Evolutionary conservation across 2,797 vertebrate genomes (phyloP).

Genomic region (Sphaeramia orbicularis): DNA sequence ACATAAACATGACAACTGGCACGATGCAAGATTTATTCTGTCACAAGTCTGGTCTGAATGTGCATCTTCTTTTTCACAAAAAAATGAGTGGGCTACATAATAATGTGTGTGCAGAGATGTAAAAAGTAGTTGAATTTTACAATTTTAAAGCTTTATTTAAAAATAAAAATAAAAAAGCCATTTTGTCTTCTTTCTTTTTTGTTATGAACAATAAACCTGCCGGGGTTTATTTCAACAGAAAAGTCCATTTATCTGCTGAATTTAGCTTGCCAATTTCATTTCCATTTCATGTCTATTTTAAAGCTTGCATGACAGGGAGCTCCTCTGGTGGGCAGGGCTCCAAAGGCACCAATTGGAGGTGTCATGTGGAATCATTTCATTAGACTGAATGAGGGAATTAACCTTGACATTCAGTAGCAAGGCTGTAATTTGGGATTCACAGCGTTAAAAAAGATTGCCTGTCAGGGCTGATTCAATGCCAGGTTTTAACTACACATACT

Average conservation of each 20-base stretch:
- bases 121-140: not conserved
- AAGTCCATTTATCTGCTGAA: constrained; percentile 29
- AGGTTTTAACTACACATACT: constrained; percentile 30
- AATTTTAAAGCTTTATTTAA: too few species aligned
- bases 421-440: constrained; percentile 94
- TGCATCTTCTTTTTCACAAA: not conserved
- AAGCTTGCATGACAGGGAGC: constrained; percentile 92
- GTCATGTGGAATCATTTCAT: constrained; percentile 96
- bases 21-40: constrained; percentile 7
- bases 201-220: constrained; percentile 18
- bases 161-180: not conserved
- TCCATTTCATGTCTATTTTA: constrained; percentile 91
- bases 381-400: constrained; percentile 89
- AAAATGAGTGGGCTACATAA: too few species aligned
- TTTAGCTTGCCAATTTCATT: constrained; percentile 76
- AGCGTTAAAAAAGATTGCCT: constrained; percentile 73
- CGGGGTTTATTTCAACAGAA: constrained; percentile 18
- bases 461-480: constrained; percentile 65
- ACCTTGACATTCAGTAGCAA: constrained; percentile 91
- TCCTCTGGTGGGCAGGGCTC: constrained; percentile 87
- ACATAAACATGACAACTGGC: constrained; percentile 39
- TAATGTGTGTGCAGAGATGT: not conserved
- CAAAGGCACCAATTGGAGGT: constrained; percentile 91
- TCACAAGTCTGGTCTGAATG: not conserved
- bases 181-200: not conserved